Percentiles rank a stretch among this genome's conserved stretches.
Evolutionary conservation across 2,797 vertebrate species (phyloP).

Genomic region (Betta splendens): DNA sequence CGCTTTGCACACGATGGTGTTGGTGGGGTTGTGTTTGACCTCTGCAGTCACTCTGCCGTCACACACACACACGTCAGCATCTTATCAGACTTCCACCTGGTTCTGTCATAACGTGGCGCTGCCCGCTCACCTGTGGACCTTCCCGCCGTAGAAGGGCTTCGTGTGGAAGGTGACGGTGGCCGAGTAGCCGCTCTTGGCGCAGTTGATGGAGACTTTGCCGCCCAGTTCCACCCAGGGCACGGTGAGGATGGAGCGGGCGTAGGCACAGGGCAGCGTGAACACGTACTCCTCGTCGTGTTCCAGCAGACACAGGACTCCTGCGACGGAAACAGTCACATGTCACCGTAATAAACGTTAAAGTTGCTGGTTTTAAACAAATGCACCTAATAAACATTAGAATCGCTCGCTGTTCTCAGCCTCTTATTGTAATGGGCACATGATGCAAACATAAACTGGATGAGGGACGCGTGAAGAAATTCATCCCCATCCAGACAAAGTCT

Average conservation of each 20-base stretch:
- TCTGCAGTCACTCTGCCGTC: constrained; percentile 89
- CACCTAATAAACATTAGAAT: no score
- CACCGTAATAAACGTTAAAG: neutral
- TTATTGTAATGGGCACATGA: no score
- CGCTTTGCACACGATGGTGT: constrained; percentile 91
- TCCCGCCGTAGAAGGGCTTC: constrained; percentile 96
- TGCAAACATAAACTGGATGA: no score
- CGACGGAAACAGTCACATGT: neutral
- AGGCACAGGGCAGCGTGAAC: constrained; percentile 95
- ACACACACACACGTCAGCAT: no score
- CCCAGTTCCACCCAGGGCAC: constrained; percentile 97
- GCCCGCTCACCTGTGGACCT: constrained; percentile 92
- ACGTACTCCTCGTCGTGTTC: constrained; percentile 93
- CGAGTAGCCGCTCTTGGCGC: constrained; percentile 90
- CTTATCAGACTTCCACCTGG: no score
- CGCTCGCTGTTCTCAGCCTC: no score
- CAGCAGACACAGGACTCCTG: constrained; percentile 88
- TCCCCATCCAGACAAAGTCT: no score
- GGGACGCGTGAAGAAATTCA: no score
- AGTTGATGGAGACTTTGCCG: constrained; percentile 92
- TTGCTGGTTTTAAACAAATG: no score
- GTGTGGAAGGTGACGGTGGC: constrained; percentile 94
- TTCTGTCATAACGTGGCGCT: no score
- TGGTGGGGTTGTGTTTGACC: constrained; percentile 92
- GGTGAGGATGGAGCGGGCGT: constrained; percentile 95